These are phyloP conservation scores for Sebastes fasciatus DNA, from an alignment of 2,113 vertebrate genomes.

Conservation along the genomic window DNA sequence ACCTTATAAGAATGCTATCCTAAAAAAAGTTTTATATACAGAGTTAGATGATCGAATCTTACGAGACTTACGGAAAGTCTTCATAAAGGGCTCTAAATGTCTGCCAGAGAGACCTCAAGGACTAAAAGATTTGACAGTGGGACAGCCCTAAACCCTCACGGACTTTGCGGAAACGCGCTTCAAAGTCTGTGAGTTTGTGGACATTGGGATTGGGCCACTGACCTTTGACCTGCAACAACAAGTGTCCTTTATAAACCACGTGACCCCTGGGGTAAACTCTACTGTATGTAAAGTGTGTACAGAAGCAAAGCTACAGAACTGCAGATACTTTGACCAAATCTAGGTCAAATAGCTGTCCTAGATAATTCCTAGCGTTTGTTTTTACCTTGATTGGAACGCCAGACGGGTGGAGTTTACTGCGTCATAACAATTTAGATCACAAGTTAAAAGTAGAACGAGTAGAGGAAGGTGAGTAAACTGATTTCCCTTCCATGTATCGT, in stretches of 20 bases:
- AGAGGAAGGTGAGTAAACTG: background rate
- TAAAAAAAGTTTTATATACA: too few species aligned
- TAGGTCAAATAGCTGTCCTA: slow-evolving; percentile 52
- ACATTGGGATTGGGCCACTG: background rate
- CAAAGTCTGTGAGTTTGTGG: too few species aligned
- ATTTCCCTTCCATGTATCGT: slow-evolving; percentile 10
- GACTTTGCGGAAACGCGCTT: too few species aligned
- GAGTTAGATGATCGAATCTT: too few species aligned
- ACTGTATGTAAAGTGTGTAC: background rate
- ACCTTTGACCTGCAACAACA: background rate
- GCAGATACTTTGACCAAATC: slow-evolving; percentile 33
- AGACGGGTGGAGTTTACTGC: slow-evolving; percentile 31
- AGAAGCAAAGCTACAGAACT: slow-evolving; percentile 3
- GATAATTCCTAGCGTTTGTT: slow-evolving; percentile 35
- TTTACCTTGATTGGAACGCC: background rate
- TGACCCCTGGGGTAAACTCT: background rate
- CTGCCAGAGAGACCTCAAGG: too few species aligned
- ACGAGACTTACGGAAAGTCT: too few species aligned
- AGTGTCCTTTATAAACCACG: background rate
- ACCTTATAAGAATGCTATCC: too few species aligned
- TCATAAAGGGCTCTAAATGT: too few species aligned
- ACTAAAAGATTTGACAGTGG: too few species aligned
- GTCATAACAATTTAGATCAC: slow-evolving; percentile 4
- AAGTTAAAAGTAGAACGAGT: slow-evolving; percentile 20
- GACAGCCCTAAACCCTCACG: too few species aligned